phyloP scores from a whole-genome alignment of 2,797 vertebrate species.

The Coreius guichenoti region DNA sequence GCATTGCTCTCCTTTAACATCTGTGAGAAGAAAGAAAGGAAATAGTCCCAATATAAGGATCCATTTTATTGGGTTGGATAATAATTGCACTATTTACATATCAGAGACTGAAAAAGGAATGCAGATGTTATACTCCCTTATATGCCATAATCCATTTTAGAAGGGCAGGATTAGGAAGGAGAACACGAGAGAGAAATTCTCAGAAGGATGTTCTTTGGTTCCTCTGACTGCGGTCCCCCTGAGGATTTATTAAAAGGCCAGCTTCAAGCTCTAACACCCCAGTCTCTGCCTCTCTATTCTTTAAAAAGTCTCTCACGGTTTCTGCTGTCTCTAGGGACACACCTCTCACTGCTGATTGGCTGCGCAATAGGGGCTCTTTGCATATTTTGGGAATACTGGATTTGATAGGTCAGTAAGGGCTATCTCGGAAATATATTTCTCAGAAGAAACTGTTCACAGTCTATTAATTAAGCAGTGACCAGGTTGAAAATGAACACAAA shows the following conservation, averaged over 20 bases:
- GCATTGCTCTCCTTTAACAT: neutral
- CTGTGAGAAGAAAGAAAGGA: neutral
- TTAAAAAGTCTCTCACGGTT: constrained; percentile 34
- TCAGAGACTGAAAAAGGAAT: neutral
- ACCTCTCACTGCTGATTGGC: constrained; percentile 30
- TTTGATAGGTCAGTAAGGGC: constrained; percentile 39
- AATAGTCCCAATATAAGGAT: neutral
- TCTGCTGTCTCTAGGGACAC: constrained; percentile 23
- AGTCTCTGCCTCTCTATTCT: constrained; percentile 24
- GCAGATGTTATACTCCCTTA: neutral
- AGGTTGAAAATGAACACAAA: neutral
- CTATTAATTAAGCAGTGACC: constrained; percentile 14
- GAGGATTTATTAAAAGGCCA: constrained; percentile 56
- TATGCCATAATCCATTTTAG: neutral
- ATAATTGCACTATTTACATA: neutral
- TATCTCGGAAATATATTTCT: constrained; percentile 18
- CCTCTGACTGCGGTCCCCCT: constrained; percentile 20
- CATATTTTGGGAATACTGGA: constrained; percentile 39
- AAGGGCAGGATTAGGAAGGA: constrained; percentile 12
- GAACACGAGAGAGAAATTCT: constrained; percentile 8
- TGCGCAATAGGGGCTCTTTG: neutral
- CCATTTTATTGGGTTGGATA: neutral
- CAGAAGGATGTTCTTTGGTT: constrained; percentile 30
- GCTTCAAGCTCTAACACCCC: constrained; percentile 51
- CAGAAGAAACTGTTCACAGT: constrained; percentile 16